Evolutionary conservation across 2,888 invertebrate genomes (phyloP), one percentile per base, ranked within the genome.

Genomic region (Opisthograptis luteolata): DNA sequence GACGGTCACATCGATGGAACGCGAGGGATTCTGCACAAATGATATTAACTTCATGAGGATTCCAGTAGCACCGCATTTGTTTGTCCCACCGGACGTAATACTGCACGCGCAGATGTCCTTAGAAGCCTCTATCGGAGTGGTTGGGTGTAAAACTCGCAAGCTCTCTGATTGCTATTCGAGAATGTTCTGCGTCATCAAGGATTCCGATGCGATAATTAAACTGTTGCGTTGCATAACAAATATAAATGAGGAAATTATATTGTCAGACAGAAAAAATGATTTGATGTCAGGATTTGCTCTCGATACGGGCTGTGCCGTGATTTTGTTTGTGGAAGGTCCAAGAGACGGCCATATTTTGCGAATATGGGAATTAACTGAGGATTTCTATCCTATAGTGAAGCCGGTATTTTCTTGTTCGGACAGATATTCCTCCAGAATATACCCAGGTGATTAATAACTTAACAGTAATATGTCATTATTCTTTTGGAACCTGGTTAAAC

Each of bases 101-200:
- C 60, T 88, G 50, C 62, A 79, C 51, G 74, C 88, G 1, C 84
- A 89, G 59, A 89, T 89, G 87, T 70, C 72, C 19, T 57, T 90
- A 25, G 79, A 84, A 62, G 74, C 79, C n/a, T 81, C 81, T 6
- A 61, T 88, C 4, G 89, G 88, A 2, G 47, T 82, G 3, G 79
- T 87, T 12, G 89, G 90, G 14, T 88, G 89, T 56, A 78, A 68
- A 51, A 68, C 76, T 24, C 66, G 58, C 5, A 66, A 63, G 22
- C 27, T 68, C 2, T 17, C 37, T 6, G 44, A 46, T 12, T 66
- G 69, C 48, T 87, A 68, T 60, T 82, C 84, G 2, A 80, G 89
- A 66, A 56, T 90, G 35, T 87, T 70, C 39, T 77, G 77, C 40
- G 50, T 78, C 7, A 59, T 80, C 15, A 54, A 58, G 4, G 68